Conservation (phyloP, 2,797 vertebrate genomes). For the Sebastes taczanowskii region DNA sequence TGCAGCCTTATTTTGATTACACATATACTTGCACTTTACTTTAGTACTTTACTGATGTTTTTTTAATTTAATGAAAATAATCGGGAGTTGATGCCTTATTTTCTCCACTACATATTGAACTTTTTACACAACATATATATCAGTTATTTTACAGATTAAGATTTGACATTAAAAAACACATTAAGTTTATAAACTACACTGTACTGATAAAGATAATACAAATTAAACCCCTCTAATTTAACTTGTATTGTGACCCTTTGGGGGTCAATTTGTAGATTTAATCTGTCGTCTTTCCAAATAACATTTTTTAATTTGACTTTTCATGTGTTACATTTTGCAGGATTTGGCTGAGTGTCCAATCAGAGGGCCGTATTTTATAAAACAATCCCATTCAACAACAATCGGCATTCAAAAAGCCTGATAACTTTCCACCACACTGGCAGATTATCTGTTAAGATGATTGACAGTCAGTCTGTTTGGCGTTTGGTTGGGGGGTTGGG, state of each 20-base stretch:
- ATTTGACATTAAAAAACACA: too few species aligned
- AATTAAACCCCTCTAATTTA: background rate
- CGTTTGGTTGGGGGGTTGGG: background rate
- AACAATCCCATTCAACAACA: background rate
- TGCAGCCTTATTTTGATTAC: too few species aligned
- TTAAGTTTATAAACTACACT: too few species aligned
- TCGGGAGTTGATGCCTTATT: too few species aligned
- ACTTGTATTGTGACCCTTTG: background rate
- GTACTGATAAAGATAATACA: background rate
- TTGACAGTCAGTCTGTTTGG: background rate
- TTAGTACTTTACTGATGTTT: too few species aligned
- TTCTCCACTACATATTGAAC: too few species aligned
- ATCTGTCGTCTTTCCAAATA: background rate
- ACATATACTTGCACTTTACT: too few species aligned
- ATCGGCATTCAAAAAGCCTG: too few species aligned
- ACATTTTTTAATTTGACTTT: background rate
- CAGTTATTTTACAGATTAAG: too few species aligned
- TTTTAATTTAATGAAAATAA: too few species aligned
- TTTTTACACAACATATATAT: too few species aligned
- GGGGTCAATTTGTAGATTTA: background rate
- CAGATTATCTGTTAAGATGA: background rate
- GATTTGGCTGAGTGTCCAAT: background rate
- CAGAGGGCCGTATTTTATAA: background rate
- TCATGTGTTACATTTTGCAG: background rate
- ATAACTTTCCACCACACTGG: background rate